Conservation (phyloP, 2,113 vertebrate genomes). For the Laterallus jamaicensis region DNA sequence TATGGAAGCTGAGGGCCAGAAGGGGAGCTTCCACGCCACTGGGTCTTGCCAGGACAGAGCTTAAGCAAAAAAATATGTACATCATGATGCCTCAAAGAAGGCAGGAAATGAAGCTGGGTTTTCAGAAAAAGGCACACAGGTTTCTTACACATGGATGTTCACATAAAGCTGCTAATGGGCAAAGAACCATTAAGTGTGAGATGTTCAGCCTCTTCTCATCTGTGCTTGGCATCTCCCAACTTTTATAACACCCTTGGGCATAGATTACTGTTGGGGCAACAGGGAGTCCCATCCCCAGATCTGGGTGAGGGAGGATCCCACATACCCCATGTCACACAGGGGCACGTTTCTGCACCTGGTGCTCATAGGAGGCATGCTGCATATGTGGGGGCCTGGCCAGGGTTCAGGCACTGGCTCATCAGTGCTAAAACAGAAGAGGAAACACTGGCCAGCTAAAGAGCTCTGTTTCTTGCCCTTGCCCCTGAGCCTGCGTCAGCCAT, state of each 20-base stretch:
- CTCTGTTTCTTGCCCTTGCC: accelerated
- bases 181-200: not conserved
- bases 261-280: accelerated
- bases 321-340: accelerated
- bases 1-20: not conserved
- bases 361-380: accelerated
- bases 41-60: not conserved
- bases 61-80: not conserved
- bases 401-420: not conserved
- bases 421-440: not conserved
- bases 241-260: not conserved
- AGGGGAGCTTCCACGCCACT: not conserved
- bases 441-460: not conserved
- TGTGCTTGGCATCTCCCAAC: not conserved
- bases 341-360: not conserved
- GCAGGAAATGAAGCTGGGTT: not conserved
- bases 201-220: not conserved
- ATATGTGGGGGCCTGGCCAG: accelerated
- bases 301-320: not conserved
- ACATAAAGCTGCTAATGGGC: not conserved
- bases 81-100: not conserved
- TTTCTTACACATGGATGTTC: not conserved
- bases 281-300: accelerated
- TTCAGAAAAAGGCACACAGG: not conserved
- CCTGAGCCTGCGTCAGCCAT: not conserved